A percentile compares a stretch with the other conserved stretches of the same genome.
phyloP scores from a whole-genome alignment of 2,888 invertebrate species.

The Cynaeus angustus region DNA sequence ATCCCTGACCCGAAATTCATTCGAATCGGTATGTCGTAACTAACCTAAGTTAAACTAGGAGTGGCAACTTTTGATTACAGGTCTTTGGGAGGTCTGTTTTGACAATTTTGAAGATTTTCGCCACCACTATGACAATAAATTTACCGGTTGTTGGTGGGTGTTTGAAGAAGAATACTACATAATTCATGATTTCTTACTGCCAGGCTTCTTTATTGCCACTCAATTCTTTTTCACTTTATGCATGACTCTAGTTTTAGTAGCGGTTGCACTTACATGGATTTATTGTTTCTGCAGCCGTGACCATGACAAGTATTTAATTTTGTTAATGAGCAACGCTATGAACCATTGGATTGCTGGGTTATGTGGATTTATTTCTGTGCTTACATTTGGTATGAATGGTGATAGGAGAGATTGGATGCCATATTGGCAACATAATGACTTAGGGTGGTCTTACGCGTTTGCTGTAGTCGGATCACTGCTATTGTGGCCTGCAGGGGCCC shows the following conservation, averaged over 20 bases:
- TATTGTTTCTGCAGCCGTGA: constrained; percentile 84
- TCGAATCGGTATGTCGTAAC: constrained; percentile 79
- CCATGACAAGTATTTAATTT: constrained; percentile 83
- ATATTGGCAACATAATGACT: constrained; percentile 94
- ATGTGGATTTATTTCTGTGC: constrained; percentile 87
- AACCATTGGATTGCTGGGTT: constrained; percentile 83
- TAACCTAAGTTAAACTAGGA: constrained; percentile 53
- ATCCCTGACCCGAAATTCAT: constrained; percentile 85
- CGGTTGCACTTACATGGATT: constrained; percentile 82
- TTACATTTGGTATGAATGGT: constrained; percentile 92
- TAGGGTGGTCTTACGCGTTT: constrained; percentile 95
- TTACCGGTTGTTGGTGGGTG: constrained; percentile 96
- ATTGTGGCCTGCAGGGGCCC: constrained; percentile 83
- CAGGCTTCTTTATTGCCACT: constrained; percentile 93
- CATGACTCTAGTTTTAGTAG: constrained; percentile 85
- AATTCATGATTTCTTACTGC: constrained; percentile 90
- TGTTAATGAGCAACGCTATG: constrained; percentile 83
- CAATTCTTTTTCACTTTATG: constrained; percentile 95
- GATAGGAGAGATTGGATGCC: constrained; percentile 97
- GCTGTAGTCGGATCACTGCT: constrained; percentile 86
- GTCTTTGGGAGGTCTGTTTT: constrained; percentile 97
- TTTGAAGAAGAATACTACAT: constrained; percentile 98
- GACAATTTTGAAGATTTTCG: constrained; percentile 90
- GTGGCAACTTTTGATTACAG: constrained; percentile 71
- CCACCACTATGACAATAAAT: constrained; percentile 87